Evolutionary conservation across 2,113 vertebrate genomes (phyloP).

Genomic region (Ochotona princeps): DNA sequence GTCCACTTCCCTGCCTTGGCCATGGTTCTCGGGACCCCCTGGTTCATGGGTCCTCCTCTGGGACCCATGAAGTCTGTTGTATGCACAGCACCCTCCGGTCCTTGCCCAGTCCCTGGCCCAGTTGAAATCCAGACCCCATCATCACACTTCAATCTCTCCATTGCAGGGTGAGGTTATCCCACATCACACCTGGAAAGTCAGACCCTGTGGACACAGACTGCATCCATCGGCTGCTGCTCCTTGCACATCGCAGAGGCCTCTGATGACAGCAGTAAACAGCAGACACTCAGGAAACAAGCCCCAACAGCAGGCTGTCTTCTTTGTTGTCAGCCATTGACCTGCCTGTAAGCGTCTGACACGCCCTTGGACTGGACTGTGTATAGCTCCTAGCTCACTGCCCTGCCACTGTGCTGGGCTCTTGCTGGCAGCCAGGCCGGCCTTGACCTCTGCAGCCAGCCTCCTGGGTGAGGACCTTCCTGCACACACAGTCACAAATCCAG

Average conservation of each 20-base stretch:
- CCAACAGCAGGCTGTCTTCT: background rate
- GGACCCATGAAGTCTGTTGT: rapidly evolving
- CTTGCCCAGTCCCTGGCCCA: background rate
- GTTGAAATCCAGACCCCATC: background rate
- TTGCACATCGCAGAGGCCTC: rapidly evolving
- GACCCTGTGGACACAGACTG: too few species aligned
- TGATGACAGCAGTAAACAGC: rapidly evolving
- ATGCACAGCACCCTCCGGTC: background rate
- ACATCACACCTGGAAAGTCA: too few species aligned
- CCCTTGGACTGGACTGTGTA: too few species aligned
- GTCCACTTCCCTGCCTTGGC: too few species aligned
- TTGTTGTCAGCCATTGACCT: background rate
- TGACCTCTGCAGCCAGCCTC: background rate
- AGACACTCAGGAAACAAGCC: background rate
- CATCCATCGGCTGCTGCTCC: too few species aligned
- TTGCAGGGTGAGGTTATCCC: too few species aligned
- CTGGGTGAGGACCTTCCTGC: rapidly evolving
- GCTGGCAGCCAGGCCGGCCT: background rate
- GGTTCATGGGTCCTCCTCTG: background rate
- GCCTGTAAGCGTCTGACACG: rapidly evolving
- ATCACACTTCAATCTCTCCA: background rate
- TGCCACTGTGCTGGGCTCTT: background rate
- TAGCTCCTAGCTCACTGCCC: too few species aligned
- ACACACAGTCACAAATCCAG: background rate
- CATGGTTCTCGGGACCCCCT: background rate